Evolutionary conservation across 1,140 invertebrate genomes (phyloP).

Genomic region (Papilio aristodemus): DNA sequence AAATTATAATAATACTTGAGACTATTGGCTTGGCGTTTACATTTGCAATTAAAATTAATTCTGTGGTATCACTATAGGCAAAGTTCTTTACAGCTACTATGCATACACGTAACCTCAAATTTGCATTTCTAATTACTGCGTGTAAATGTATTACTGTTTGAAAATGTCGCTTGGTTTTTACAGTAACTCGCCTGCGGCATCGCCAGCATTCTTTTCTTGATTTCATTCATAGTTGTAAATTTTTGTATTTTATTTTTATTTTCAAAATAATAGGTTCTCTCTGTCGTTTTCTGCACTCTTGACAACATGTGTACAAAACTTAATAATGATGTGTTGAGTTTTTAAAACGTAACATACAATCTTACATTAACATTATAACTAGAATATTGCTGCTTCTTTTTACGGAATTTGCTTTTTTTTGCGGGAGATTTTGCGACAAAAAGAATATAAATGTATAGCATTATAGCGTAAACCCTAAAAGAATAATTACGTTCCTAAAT

Average conservation of each 20-base stretch:
- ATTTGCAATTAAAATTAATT: constrained; percentile 58
- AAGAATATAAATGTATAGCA: not conserved
- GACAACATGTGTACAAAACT: no score
- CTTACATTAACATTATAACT: no score
- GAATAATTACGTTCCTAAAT: not conserved
- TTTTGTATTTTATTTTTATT: no score
- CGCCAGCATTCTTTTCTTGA: no score
- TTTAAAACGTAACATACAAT: no score
- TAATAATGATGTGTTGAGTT: no score
- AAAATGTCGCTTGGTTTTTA: not conserved
- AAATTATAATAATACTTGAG: constrained; percentile 44
- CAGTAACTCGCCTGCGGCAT: not conserved
- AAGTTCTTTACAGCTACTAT: constrained; percentile 38
- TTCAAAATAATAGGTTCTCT: no score
- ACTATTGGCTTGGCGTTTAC: constrained; percentile 40
- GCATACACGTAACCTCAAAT: constrained; percentile 45
- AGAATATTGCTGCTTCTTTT: no score
- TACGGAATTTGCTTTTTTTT: no score
- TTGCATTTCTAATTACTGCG: constrained; percentile 55
- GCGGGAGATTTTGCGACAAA: not conserved
- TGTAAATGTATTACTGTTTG: not conserved
- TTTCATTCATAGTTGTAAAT: no score
- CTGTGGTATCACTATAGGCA: constrained; percentile 43
- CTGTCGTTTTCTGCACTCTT: no score
- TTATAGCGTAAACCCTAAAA: not conserved